Evolutionary conservation across 2,888 invertebrate species (phyloP).

Genomic region (Molanna angustata): DNA sequence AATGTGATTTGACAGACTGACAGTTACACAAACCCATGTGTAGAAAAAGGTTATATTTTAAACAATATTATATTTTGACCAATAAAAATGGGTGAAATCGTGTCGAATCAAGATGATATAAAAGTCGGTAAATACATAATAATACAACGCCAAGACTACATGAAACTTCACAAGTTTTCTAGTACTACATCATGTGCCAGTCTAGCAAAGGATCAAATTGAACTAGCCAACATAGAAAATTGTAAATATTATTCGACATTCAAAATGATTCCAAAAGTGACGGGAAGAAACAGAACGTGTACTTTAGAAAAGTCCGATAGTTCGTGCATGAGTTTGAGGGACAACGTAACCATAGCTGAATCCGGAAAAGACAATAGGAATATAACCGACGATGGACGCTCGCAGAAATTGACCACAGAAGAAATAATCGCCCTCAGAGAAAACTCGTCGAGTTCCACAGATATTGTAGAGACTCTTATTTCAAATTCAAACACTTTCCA

Average conservation of each 20-base stretch:
- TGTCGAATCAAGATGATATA: slow-evolving; percentile 44
- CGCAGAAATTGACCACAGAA: slow-evolving; percentile 78
- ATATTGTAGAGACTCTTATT: slow-evolving; percentile 83
- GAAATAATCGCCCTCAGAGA: slow-evolving; percentile 80
- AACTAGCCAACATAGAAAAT: slow-evolving; percentile 64
- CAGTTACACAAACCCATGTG: no score
- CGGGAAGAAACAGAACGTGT: slow-evolving; percentile 55
- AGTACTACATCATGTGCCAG: slow-evolving; percentile 60
- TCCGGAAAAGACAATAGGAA: slow-evolving; percentile 83
- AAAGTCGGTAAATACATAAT: slow-evolving; percentile 70
- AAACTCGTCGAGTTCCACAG: slow-evolving; percentile 72
- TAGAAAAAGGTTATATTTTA: no score
- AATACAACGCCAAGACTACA: slow-evolving; percentile 74
- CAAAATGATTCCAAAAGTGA: slow-evolving; percentile 65
- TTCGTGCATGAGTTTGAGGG: slow-evolving; percentile 46
- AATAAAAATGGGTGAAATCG: no score
- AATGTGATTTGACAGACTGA: no score
- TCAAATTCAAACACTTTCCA: slow-evolving; percentile 89
- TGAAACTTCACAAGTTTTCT: slow-evolving; percentile 72
- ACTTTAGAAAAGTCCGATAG: slow-evolving; percentile 54
- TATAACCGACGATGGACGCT: slow-evolving; percentile 73
- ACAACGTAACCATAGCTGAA: slow-evolving; percentile 61
- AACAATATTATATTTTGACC: no score
- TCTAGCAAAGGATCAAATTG: slow-evolving; percentile 68
- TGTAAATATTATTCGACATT: slow-evolving; percentile 73